These are phyloP conservation scores for Platyscapa corneri DNA, from an alignment of 1,140 invertebrate genomes.

Conservation along the genomic window DNA sequence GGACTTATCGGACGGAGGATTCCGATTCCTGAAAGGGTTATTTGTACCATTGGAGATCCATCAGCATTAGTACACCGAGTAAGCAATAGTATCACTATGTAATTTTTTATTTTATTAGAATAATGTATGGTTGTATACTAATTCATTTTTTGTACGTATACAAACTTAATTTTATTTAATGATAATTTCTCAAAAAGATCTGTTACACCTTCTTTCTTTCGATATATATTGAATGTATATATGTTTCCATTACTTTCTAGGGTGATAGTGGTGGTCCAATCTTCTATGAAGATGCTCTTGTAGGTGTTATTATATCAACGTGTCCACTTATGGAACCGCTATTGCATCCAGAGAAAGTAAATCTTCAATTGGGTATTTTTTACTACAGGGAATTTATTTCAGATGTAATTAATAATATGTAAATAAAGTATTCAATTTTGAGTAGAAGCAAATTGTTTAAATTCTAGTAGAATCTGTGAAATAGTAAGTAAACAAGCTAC, in stretches of 20 bases:
- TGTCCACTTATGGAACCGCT: neutral
- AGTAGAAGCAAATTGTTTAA: neutral
- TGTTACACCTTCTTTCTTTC: too few species aligned
- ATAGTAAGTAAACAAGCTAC: too few species aligned
- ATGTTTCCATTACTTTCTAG: too few species aligned
- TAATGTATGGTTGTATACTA: too few species aligned
- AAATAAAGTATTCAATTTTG: neutral
- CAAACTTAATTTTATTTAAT: too few species aligned
- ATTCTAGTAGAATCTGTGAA: too few species aligned
- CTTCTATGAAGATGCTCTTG: neutral
- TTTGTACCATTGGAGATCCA: neutral
- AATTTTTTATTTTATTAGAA: neutral
- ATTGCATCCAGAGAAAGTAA: conserved; percentile 4
- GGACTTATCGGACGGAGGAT: neutral
- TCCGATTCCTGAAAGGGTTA: neutral
- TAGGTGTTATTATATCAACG: neutral
- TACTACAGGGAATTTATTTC: neutral
- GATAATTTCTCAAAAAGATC: too few species aligned
- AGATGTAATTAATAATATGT: neutral
- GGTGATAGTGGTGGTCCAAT: neutral
- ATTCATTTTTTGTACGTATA: too few species aligned
- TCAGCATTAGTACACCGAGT: neutral
- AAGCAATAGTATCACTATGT: neutral
- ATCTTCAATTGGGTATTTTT: neutral
- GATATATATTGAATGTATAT: too few species aligned